These are phyloP conservation scores for Neuroterus valhalla DNA, from an alignment of 1,140 invertebrate genomes.

Conservation along the genomic window DNA sequence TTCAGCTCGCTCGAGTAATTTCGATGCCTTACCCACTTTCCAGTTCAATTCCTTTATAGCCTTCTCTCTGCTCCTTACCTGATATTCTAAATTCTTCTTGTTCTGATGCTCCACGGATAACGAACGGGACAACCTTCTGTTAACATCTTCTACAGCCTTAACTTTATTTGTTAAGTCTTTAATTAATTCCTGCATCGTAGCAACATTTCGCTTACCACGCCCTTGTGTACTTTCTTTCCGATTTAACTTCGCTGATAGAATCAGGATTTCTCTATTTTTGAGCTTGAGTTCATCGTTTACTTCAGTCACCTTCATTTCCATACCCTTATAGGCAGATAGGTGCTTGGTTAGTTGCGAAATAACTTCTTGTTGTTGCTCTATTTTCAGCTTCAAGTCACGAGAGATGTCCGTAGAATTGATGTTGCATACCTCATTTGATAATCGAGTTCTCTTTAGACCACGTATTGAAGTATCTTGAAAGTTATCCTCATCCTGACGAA, in stretches of 20 bases:
- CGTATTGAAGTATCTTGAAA: background rate
- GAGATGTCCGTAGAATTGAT: conserved; percentile 28
- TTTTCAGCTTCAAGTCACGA: conserved; percentile 50
- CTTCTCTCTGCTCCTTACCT: conserved; percentile 64
- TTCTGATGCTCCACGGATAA: conserved; percentile 59
- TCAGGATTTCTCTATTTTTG: conserved; percentile 48
- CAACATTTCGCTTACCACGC: conserved; percentile 41
- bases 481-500: background rate
- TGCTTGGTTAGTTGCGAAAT: conserved; percentile 61
- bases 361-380: conserved; percentile 59
- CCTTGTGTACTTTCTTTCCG: conserved; percentile 38
- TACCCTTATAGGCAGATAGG: conserved; percentile 59
- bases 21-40: conserved; percentile 69
- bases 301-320: conserved; percentile 50
- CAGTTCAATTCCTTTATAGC: conserved; percentile 69
- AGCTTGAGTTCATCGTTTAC: conserved; percentile 48
- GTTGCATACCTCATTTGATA: background rate
- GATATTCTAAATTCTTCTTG: conserved; percentile 59
- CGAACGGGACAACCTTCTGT: conserved; percentile 65
- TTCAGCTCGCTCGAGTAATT: conserved; percentile 68
- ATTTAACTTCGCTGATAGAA: conserved; percentile 42
- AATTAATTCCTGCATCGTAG: conserved; percentile 49
- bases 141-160: conserved; percentile 59
- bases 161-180: conserved; percentile 58
- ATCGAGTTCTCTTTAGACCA: conserved; percentile 32